phyloP scores from a whole-genome alignment of 2,113 vertebrate species.

The Melospiza georgiana region DNA sequence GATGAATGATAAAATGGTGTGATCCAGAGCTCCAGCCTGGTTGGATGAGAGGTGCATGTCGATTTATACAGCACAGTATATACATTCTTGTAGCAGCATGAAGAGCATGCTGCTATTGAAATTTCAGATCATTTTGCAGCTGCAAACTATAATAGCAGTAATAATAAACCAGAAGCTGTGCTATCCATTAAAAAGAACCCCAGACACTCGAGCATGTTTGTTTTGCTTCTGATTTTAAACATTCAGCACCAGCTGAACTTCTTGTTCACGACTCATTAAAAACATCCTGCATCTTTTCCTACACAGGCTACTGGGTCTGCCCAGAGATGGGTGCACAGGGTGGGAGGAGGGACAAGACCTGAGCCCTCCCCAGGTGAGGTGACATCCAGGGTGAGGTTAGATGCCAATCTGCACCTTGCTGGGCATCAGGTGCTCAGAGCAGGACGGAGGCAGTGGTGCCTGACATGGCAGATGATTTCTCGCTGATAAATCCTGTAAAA shows the following conservation, averaged over 20 bases:
- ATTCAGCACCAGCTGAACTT: constrained; percentile 63
- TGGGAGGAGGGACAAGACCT: neutral
- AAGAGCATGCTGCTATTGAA: constrained; percentile 66
- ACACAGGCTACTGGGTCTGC: neutral
- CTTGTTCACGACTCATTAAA: constrained; percentile 36
- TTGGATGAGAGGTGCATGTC: constrained; percentile 44
- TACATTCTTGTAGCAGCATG: constrained; percentile 48
- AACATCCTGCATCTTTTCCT: constrained; percentile 19
- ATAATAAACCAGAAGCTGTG: constrained; percentile 71
- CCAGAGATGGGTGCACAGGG: neutral
- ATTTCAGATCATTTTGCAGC: constrained; percentile 67
- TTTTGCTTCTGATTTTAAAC: constrained; percentile 58
- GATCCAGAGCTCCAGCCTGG: constrained; percentile 52
- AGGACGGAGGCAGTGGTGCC: neutral
- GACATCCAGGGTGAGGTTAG: neutral
- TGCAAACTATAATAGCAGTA: constrained; percentile 66
- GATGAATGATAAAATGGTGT: constrained; percentile 39
- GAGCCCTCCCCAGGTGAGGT: neutral
- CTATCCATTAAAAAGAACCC: constrained; percentile 66
- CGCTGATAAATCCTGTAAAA: neutral
- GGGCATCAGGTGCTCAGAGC: neutral
- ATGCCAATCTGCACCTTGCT: neutral
- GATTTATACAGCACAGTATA: constrained; percentile 8
- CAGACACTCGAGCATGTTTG: constrained; percentile 53
- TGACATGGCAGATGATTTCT: neutral